A percentile compares a stretch with the other conserved stretches of the same genome.
These are phyloP conservation scores for Drosophila paranaensis DNA, from an alignment of 2,888 invertebrate species.

Conservation along the genomic window DNA sequence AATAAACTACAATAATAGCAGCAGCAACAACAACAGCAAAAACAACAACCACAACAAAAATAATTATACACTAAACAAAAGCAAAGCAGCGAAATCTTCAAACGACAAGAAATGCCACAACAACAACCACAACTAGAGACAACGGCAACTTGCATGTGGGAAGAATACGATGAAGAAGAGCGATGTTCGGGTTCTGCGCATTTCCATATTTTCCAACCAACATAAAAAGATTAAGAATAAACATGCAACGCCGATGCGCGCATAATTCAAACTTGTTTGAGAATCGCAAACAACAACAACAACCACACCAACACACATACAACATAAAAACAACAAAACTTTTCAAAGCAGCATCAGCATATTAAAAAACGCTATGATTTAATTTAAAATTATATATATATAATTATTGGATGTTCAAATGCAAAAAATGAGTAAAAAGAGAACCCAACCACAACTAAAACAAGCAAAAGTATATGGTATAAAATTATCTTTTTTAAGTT, in stretches of 20 bases:
- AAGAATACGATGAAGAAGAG: constrained; percentile 13
- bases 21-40: constrained; percentile 19
- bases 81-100: constrained; percentile 55
- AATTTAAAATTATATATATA: constrained; percentile 74
- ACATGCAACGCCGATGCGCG: constrained; percentile 50
- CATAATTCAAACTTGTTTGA: constrained; percentile 60
- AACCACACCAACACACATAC: constrained; percentile 32
- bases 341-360: constrained; percentile 66
- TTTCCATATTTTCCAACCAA: constrained; percentile 47
- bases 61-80: constrained; percentile 65
- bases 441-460: constrained; percentile 58
- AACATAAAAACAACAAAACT: constrained; percentile 24
- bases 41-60: constrained; percentile 20
- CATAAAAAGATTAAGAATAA: constrained; percentile 5
- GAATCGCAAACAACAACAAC: constrained; percentile 49
- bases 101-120: constrained; percentile 27
- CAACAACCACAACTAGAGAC: constrained; percentile 32
- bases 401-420: constrained; percentile 70
- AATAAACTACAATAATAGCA: constrained; percentile 69
- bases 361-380: constrained; percentile 72
- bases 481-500: constrained; percentile 74
- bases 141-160: constrained; percentile 44
- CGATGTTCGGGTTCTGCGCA: constrained; percentile 43
- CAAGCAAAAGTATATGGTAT: constrained; percentile 66
- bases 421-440: constrained; percentile 52